These are phyloP conservation scores for Leuctra nigra DNA, from an alignment of 2,888 invertebrate genomes.

Conservation along the genomic window DNA sequence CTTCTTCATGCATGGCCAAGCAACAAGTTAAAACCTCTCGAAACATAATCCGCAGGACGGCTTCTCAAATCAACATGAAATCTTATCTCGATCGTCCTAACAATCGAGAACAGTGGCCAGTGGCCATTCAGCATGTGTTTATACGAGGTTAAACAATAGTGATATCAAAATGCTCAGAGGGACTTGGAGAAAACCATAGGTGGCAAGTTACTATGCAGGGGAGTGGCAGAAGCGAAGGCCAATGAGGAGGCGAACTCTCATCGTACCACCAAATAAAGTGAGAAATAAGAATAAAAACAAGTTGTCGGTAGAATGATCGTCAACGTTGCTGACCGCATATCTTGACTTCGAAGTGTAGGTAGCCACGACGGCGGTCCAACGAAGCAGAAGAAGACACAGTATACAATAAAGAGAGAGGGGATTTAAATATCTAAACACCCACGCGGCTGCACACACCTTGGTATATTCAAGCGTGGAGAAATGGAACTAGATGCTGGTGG, in stretches of 20 bases:
- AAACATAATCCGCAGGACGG: no score
- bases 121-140: slow-evolving; percentile 1
- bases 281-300: no score
- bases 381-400: slow-evolving; percentile 1
- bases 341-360: slow-evolving; percentile 1
- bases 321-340: neutral
- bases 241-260: neutral
- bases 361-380: neutral
- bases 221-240: slow-evolving; percentile 3
- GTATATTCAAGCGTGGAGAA: neutral
- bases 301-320: neutral
- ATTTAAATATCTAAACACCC: slow-evolving; percentile 15
- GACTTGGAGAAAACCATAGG: no score
- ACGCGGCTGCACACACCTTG: slow-evolving; percentile 13
- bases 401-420: neutral
- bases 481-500: slow-evolving; percentile 8
- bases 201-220: no score
- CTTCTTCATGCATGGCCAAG: no score
- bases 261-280: slow-evolving; percentile 10
- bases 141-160: neutral
- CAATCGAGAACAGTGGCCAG: slow-evolving; percentile 4
- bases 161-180: neutral
- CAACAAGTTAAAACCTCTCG: no score
- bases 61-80: neutral
- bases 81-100: neutral